Evolutionary conservation across 2,888 invertebrate genomes (phyloP).

Genomic region (Baronia brevicornis): DNA sequence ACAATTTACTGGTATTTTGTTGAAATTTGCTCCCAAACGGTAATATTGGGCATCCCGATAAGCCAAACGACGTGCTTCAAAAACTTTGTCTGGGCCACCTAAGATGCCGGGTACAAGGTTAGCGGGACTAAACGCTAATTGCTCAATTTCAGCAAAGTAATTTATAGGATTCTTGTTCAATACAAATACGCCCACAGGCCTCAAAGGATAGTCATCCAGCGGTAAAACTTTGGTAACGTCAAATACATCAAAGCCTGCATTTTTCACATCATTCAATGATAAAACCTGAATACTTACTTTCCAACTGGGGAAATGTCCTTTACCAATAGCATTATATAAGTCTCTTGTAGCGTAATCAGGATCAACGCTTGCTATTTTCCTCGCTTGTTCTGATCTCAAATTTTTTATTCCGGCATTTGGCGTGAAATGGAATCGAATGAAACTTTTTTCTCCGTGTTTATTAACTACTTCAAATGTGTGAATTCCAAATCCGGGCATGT

Average conservation of each 20-base stretch:
- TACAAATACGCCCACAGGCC: slow-evolving; percentile 87
- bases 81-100: slow-evolving; percentile 92
- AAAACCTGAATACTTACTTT: slow-evolving; percentile 86
- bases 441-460: slow-evolving; percentile 78
- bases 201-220: slow-evolving; percentile 83
- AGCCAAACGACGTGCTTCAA: slow-evolving; percentile 87
- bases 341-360: slow-evolving; percentile 91
- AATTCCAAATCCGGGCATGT: slow-evolving; percentile 95
- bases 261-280: slow-evolving; percentile 85
- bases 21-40: slow-evolving; percentile 92
- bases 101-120: slow-evolving; percentile 93
- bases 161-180: slow-evolving; percentile 91
- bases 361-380: slow-evolving; percentile 68
- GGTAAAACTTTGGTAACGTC: slow-evolving; percentile 93
- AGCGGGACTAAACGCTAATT: slow-evolving; percentile 89
- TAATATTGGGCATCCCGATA: slow-evolving; percentile 90
- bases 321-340: slow-evolving; percentile 88
- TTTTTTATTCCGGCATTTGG: slow-evolving; percentile 91
- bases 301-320: slow-evolving; percentile 83
- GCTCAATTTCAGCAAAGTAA: slow-evolving; percentile 94
- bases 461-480: slow-evolving; percentile 93
- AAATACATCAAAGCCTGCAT: slow-evolving; percentile 88
- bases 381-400: slow-evolving; percentile 78
- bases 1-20: slow-evolving; percentile 94
- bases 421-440: slow-evolving; percentile 92